Evolutionary conservation across 2,797 vertebrate species (phyloP).

Genomic region (Sandelia bainsii): DNA sequence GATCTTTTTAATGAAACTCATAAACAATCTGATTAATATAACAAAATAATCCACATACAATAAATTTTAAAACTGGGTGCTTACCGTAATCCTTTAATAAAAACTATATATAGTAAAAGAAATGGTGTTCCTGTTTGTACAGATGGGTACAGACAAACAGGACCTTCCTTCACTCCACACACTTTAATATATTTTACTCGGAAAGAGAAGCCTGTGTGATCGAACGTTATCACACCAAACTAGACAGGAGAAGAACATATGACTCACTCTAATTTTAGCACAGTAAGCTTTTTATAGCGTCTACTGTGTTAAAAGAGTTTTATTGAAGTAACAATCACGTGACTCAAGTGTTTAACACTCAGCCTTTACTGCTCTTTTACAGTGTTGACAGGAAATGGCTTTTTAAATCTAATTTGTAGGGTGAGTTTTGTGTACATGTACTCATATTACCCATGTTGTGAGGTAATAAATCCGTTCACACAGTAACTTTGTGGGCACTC

Average conservation of each 20-base stretch:
- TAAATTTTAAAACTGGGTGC: neutral
- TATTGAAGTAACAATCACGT: constrained; percentile 56
- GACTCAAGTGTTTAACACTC: constrained; percentile 34
- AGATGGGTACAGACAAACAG: constrained; percentile 40
- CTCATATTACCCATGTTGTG: neutral
- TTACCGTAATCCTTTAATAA: constrained; percentile 25
- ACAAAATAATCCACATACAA: neutral
- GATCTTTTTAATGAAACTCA: constrained; percentile 9
- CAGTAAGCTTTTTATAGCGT: constrained; percentile 56
- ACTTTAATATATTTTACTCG: constrained; percentile 38
- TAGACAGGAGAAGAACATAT: constrained; percentile 54
- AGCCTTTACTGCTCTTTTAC: constrained; percentile 15
- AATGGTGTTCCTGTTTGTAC: constrained; percentile 42
- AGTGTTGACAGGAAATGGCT: constrained; percentile 42
- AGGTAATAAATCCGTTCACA: neutral
- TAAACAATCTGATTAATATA: constrained; percentile 2
- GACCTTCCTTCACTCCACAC: constrained; percentile 12
- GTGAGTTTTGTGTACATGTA: neutral
- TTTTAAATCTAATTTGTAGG: constrained; percentile 40
- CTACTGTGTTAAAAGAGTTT: constrained; percentile 49
- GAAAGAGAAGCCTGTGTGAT: constrained; percentile 17
- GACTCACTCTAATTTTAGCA: constrained; percentile 65
- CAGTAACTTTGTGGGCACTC: neutral
- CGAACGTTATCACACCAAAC: constrained; percentile 52
- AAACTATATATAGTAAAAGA: neutral